Evolutionary conservation across 1,140 invertebrate genomes (phyloP), one percentile per base, ranked within the genome.

Genomic region (Pseudomyrmex flavicornis): DNA sequence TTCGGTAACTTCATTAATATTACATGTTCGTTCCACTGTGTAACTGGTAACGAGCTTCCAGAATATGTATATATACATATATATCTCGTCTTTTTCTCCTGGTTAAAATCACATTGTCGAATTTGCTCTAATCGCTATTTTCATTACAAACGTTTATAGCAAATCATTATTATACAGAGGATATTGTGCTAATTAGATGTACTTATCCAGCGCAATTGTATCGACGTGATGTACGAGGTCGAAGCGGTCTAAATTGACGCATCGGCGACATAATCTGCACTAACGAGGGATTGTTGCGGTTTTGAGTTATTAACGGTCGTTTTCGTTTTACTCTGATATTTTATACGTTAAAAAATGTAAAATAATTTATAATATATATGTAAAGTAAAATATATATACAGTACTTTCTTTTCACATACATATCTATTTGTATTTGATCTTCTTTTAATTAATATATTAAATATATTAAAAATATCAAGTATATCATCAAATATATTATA

Each of bases 231-330:
- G 22, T 65, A 15, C 54, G 46, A 77, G 46, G 46, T 35, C 62
- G 15, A 83, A 76, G 15, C 74, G 73, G 52, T 83, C 76, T 77
- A 59, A 65, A 77, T n/a, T 65, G 50, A 77, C 26, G 8, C 20
- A 68, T 48, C 50, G 52, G 50, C 20, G 50, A 35, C 50, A 63
- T 83, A 76, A 83, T 83, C 80, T 35, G 48, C 46, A 65, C 59
- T 83, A 83, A 83, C 80, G 72, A 83, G 50, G 35, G 52, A 83
- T 83, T 65, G 58, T 26, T 65, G 56, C 20, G 46, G 61, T 74
- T 74, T 26, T 26, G 26, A 4, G 26, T 26, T 2, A 46, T 48
- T 77, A 17, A 22, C 17, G 10, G 20, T 56, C 44, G 17, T 68
- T 65, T 17, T 44, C 46, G n/a, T 1, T 10, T 52, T 46, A 68